phyloP scores from a whole-genome alignment of 2,113 vertebrate genomes.

The Chaetura pelagica region DNA sequence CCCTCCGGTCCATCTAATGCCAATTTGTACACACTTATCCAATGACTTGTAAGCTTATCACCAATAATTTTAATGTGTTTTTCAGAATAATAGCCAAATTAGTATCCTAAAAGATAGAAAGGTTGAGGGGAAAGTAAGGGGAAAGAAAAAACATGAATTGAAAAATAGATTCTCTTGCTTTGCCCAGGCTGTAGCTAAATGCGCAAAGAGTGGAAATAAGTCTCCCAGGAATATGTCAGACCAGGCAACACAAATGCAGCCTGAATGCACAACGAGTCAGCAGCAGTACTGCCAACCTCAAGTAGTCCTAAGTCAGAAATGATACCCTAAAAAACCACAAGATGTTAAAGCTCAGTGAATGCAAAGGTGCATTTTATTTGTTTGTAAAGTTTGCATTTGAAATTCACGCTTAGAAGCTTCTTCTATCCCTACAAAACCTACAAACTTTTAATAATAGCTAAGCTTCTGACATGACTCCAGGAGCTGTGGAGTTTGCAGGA shows the following conservation, averaged over 20 bases:
- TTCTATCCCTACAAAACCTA: not conserved
- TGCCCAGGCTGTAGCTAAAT: not conserved
- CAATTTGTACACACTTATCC: not conserved
- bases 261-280: not conserved
- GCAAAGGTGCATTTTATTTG: not conserved
- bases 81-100: not conserved
- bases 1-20: not conserved
- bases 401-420: not conserved
- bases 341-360: not conserved
- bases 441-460: not conserved
- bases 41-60: not conserved
- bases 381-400: not conserved
- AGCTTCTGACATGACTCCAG: not conserved
- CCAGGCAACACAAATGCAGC: not conserved
- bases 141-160: not conserved
- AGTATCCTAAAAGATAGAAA: not conserved
- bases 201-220: not conserved
- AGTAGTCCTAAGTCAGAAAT: not conserved
- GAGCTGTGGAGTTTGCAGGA: not conserved
- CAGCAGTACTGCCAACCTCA: not conserved
- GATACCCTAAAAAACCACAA: not conserved
- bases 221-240: conserved; percentile 13
- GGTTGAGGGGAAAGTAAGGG: not conserved
- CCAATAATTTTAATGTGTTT: not conserved
- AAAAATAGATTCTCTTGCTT: not conserved